These are phyloP conservation scores for Tenthredo scrophulariae DNA, from an alignment of 2,888 invertebrate species.

Conservation along the genomic window DNA sequence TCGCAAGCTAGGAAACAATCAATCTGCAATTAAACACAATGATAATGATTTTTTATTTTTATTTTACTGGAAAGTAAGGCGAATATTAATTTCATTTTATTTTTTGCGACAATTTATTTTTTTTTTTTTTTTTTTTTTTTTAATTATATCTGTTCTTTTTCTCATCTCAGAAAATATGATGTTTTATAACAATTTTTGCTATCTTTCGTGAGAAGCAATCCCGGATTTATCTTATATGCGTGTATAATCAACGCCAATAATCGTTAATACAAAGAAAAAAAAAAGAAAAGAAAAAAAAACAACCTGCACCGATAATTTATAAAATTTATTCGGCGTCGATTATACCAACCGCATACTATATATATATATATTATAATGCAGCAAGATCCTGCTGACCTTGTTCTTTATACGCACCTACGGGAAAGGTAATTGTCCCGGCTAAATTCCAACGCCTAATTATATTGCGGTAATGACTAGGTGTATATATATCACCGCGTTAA, in stretches of 20 bases:
- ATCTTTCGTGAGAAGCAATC: background rate
- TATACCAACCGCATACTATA: background rate
- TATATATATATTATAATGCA: background rate
- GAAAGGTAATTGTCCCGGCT: slow-evolving; percentile 34
- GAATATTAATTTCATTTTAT: background rate
- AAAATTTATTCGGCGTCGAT: background rate
- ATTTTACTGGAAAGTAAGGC: no score
- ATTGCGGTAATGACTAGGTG: background rate
- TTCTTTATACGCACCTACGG: slow-evolving; percentile 14
- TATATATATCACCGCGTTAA: background rate
- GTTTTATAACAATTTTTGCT: background rate
- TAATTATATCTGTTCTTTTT: no score
- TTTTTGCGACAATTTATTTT: background rate
- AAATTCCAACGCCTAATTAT: slow-evolving; percentile 32
- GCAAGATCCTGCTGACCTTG: slow-evolving; percentile 22
- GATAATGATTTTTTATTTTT: background rate
- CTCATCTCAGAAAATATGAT: no score
- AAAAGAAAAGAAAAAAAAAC: background rate
- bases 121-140: no score
- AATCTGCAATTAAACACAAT: background rate
- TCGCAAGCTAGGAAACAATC: no score
- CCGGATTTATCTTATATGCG: background rate
- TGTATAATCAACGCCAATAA: background rate
- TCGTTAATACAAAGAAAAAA: no score
- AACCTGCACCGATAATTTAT: background rate